These are phyloP conservation scores for Gymnoscelis rufifasciata DNA, from an alignment of 2,888 invertebrate species.

Conservation along the genomic window DNA sequence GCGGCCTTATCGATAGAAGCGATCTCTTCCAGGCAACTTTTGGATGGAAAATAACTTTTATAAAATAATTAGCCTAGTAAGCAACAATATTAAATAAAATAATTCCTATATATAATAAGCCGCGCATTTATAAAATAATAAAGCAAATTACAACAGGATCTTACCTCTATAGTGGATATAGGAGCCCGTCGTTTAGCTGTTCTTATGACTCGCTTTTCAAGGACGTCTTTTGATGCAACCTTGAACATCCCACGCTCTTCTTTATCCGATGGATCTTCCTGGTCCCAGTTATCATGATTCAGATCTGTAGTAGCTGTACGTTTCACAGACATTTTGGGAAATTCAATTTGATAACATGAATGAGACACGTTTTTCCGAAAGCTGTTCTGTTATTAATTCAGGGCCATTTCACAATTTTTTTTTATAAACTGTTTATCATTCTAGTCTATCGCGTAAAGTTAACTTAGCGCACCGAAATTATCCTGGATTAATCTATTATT, in stretches of 20 bases:
- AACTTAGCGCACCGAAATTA: too few species aligned
- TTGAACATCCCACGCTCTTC: constrained; percentile 88
- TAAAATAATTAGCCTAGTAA: too few species aligned
- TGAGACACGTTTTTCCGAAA: constrained; percentile 7
- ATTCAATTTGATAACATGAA: constrained; percentile 6
- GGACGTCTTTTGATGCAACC: constrained; percentile 81
- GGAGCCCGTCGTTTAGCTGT: constrained; percentile 84
- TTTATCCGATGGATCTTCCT: constrained; percentile 81
- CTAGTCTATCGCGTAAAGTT: neutral
- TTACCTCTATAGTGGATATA: constrained; percentile 44
- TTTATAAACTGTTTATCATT: neutral
- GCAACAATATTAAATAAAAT: too few species aligned
- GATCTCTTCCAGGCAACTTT: too few species aligned
- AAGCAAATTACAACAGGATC: neutral
- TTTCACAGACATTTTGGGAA: constrained; percentile 83
- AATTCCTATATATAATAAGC: too few species aligned
- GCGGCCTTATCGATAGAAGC: too few species aligned
- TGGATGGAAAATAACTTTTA: too few species aligned
- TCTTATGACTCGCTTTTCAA: constrained; percentile 87
- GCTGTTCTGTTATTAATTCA: neutral
- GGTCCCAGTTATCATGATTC: constrained; percentile 92
- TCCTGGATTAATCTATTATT: too few species aligned
- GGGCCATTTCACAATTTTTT: neutral
- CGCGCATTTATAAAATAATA: too few species aligned
- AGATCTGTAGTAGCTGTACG: constrained; percentile 86